These are phyloP conservation scores for Lateolabrax maculatus DNA, from an alignment of 2,797 vertebrate genomes.

Conservation along the genomic window DNA sequence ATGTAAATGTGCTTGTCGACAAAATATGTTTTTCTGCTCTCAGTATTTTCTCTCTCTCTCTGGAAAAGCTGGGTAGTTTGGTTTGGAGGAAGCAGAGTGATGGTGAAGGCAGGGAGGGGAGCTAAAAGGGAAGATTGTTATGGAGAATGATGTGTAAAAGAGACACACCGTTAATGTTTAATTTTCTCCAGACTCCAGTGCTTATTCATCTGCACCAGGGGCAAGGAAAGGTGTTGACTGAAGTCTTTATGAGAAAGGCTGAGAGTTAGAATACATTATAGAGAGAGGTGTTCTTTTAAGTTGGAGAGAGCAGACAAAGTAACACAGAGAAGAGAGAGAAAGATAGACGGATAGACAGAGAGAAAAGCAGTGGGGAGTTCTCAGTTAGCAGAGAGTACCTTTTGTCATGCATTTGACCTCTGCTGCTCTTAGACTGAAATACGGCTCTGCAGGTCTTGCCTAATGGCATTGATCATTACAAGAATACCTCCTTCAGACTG, in stretches of 20 bases:
- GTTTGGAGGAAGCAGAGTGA: slow-evolving; percentile 41
- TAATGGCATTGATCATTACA: slow-evolving; percentile 76
- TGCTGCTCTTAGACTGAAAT: slow-evolving; percentile 62
- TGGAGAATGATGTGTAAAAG: slow-evolving; percentile 72
- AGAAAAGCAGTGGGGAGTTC: slow-evolving; percentile 28
- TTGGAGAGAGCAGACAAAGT: slow-evolving; percentile 46
- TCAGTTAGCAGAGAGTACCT: slow-evolving; percentile 46
- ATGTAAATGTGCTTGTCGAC: slow-evolving; percentile 82
- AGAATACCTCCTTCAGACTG: slow-evolving; percentile 64
- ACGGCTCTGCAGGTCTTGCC: slow-evolving; percentile 61
- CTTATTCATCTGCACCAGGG: slow-evolving; percentile 70
- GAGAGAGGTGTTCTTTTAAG: slow-evolving; percentile 52
- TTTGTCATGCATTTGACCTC: slow-evolving; percentile 63
- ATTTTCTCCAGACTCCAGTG: slow-evolving; percentile 71
- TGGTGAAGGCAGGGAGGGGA: slow-evolving; percentile 42
- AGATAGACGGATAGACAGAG: background rate
- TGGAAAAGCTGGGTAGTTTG: slow-evolving; percentile 50
- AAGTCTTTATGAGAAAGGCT: slow-evolving; percentile 70
- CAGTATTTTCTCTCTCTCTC: slow-evolving; percentile 44
- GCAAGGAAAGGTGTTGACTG: slow-evolving; percentile 69
- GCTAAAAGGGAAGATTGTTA: slow-evolving; percentile 61
- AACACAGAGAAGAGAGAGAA: slow-evolving; percentile 1
- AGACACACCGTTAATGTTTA: slow-evolving; percentile 75
- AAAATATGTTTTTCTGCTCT: slow-evolving; percentile 69
- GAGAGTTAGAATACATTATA: slow-evolving; percentile 64